phyloP scores from a whole-genome alignment of 2,888 invertebrate genomes.

The Phortica okadai region DNA sequence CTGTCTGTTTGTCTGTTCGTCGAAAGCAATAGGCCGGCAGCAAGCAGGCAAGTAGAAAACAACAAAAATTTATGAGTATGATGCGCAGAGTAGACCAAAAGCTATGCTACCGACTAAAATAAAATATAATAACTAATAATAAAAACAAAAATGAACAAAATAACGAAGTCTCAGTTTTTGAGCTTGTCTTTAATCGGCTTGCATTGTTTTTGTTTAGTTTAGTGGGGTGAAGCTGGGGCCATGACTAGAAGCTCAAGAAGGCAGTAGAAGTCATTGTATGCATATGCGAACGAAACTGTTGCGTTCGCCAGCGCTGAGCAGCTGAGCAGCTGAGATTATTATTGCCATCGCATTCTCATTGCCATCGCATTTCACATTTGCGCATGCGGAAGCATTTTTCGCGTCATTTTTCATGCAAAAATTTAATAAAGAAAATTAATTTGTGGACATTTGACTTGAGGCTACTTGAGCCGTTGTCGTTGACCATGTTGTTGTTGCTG shows the following conservation, averaged over 20 bases:
- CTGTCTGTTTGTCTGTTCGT: background rate
- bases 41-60: background rate
- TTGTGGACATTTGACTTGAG: constrained; percentile 70
- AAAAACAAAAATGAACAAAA: background rate
- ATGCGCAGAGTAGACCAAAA: constrained; percentile 29
- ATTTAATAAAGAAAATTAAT: constrained; percentile 71
- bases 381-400: constrained; percentile 69
- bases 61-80: constrained; percentile 28
- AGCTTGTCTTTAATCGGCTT: constrained; percentile 6
- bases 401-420: constrained; percentile 71
- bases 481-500: background rate
- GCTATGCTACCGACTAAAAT: constrained; percentile 18
- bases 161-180: background rate
- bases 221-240: background rate
- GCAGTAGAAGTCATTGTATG: constrained; percentile 10
- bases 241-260: background rate
- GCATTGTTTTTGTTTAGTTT: background rate
- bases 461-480: constrained; percentile 40
- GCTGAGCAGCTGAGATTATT: constrained; percentile 53
- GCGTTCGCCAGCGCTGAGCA: background rate
- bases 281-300: background rate
- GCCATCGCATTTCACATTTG: constrained; percentile 49
- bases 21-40: constrained; percentile 3
- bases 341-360: constrained; percentile 43
- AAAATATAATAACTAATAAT: background rate